Evolutionary conservation across 2,113 vertebrate genomes (phyloP), one percentile per base, ranked within the genome.

Genomic region (Aegithalos caudatus): DNA sequence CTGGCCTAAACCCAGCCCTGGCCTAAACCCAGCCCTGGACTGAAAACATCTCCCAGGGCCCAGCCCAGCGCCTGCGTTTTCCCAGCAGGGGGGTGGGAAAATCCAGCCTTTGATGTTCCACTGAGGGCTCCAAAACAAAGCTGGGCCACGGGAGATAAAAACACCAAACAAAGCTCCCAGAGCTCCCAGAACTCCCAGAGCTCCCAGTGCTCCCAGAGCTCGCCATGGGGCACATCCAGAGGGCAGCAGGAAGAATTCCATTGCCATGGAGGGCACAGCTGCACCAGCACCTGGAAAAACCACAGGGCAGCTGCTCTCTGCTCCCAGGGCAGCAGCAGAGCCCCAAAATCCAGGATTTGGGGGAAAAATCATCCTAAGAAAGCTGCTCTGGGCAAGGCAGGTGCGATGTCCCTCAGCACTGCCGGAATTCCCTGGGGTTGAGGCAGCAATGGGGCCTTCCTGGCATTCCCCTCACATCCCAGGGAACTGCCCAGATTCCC

Each of bases 21-120:
- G 23, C 20, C 16, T 8, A 11, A 20, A 38, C 18, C 14, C 25
- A 53, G 3, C 50, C 2, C 14, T 50, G 25, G 25, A 29, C n/a
- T 4, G 1, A 60, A 74, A 24, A 19, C 25, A 53, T 4, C 50
- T 3, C 14, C n/a, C n/a, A n/a, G n/a, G n/a, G n/a, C 1, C 21
- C 79, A 22, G 31, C 51, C 42, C 15, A 14, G 82, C 77, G 27
- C 38, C 78, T 3, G 2, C 1, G 6, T 23, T 45, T 48, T 77
- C 51, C 82, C 40, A 9, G 0, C 15, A 14, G 37, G 56, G 3
- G 80, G 83, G 86, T 78, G 92, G 94, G 83, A 92, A 93, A 65
- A 64, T 4, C 8, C 90, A 56, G 37, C 61, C 91, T 96, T 95
- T 95, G 95, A 95, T 94, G 92, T 94, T 84, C 64, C 80, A 38